Evolutionary conservation across 2,888 invertebrate genomes (phyloP).

Genomic region (Idaea biselata): DNA sequence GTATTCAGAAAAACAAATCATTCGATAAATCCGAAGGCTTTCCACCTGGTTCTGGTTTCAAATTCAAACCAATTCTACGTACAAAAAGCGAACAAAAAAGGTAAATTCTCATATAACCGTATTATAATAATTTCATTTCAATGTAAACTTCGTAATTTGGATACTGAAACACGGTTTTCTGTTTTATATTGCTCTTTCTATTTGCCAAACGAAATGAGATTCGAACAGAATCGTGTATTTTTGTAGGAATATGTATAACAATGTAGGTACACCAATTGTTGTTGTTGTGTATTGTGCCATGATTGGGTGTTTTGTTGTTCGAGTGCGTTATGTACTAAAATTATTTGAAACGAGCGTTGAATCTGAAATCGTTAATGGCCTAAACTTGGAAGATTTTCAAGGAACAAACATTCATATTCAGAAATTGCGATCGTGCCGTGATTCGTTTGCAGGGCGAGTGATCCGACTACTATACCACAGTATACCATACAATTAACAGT

Average conservation of each 20-base stretch:
- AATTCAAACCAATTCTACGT: background rate
- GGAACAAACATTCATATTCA: too few species aligned
- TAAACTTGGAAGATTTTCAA: too few species aligned
- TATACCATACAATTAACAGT: too few species aligned
- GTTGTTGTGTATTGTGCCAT: background rate
- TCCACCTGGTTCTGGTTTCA: background rate
- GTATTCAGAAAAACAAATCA: background rate
- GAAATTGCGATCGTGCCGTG: too few species aligned
- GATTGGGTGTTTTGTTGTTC: background rate
- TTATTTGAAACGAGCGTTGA: background rate
- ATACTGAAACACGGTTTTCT: conserved; percentile 13
- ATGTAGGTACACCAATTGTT: conserved; percentile 7
- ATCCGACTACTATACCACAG: too few species aligned
- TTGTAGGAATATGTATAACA: conserved; percentile 22
- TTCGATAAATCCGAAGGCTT: background rate
- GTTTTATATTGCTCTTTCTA: conserved; percentile 31
- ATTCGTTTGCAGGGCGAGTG: too few species aligned
- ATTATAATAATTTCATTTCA: conserved; percentile 38
- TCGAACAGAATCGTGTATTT: conserved; percentile 15
- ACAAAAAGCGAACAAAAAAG: conserved; percentile 11
- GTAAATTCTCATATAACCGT: conserved; percentile 12
- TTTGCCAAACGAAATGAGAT: conserved; percentile 27
- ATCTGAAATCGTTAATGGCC: background rate
- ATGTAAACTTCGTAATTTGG: conserved; percentile 36
- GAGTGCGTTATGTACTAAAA: background rate